Percentiles rank a stretch among this genome's conserved stretches.
These are phyloP conservation scores for Psittacula echo DNA, from an alignment of 2,797 vertebrate species.

Conservation along the genomic window DNA sequence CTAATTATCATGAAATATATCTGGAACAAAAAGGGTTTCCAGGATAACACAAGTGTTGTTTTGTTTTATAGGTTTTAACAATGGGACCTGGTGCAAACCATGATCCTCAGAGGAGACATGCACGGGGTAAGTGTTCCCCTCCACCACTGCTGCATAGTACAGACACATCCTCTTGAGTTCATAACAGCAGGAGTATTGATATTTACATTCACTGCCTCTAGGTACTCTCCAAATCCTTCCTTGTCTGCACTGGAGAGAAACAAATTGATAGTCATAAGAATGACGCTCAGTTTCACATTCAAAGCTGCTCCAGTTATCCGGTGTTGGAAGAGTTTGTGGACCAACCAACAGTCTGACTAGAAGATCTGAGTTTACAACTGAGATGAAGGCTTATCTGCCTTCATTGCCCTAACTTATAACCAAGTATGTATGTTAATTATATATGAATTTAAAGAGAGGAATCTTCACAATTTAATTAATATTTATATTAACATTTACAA, in stretches of 20 bases:
- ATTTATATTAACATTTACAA: neutral
- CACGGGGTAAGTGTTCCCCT: rapidly evolving
- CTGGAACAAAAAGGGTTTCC: neutral
- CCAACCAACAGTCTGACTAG: neutral
- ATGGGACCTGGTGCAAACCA: neutral
- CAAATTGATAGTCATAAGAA: neutral
- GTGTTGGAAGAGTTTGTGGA: neutral
- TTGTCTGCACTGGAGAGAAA: neutral
- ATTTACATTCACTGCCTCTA: neutral
- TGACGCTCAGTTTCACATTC: neutral
- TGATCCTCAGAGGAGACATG: neutral
- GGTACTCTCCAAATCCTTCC: neutral
- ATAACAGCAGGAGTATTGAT: neutral
- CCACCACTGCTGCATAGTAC: rapidly evolving
- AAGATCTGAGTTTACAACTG: neutral
- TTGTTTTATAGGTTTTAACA: neutral
- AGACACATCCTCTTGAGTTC: neutral
- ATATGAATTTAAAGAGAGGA: neutral
- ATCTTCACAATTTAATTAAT: neutral
- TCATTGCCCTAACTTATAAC: neutral
- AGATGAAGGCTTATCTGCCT: neutral
- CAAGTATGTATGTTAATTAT: neutral
- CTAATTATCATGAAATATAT: neutral
- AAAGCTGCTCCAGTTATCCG: neutral
- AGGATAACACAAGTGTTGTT: neutral